Percentiles rank a stretch among this genome's conserved stretches.
Evolutionary conservation across 2,888 invertebrate genomes (phyloP).

Genomic region (Hoplodrina blanda): DNA sequence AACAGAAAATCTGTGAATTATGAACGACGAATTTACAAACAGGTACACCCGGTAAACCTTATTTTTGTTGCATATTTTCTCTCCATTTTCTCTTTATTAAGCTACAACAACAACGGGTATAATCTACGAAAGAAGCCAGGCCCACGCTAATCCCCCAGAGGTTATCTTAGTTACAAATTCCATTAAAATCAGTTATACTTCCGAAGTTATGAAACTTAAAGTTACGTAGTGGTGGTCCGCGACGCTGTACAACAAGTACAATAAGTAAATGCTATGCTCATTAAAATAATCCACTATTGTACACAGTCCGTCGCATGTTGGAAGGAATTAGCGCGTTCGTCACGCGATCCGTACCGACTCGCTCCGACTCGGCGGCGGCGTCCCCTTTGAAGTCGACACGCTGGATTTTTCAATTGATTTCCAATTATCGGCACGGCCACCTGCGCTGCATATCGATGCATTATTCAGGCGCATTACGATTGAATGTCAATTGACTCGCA

Average conservation of each 20-base stretch:
- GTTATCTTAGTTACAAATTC: constrained; percentile 54
- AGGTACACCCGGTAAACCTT: constrained; percentile 20
- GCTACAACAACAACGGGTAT: constrained; percentile 27
- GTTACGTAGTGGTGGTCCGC: constrained; percentile 30
- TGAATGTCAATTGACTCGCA: constrained; percentile 38
- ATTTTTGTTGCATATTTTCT: constrained; percentile 43
- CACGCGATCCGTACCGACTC: constrained; percentile 49
- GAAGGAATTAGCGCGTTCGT: constrained; percentile 31
- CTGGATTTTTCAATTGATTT: constrained; percentile 54
- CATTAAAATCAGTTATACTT: constrained; percentile 60
- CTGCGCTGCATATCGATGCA: constrained; percentile 43
- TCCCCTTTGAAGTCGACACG: constrained; percentile 15
- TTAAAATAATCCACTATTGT: constrained; percentile 46
- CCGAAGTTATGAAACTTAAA: constrained; percentile 51
- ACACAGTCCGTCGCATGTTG: constrained; percentile 50
- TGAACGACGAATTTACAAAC: constrained; percentile 25
- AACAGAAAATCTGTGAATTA: constrained; percentile 35
- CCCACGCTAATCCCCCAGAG: constrained; percentile 36
- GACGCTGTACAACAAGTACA: constrained; percentile 47
- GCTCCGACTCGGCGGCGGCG: constrained; percentile 1
- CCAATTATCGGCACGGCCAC: constrained; percentile 50
- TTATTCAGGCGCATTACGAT: constrained; percentile 45
- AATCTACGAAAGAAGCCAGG: constrained; percentile 39
- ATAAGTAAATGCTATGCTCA: constrained; percentile 40
- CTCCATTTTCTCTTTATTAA: constrained; percentile 31